phyloP scores from a whole-genome alignment of 2,888 invertebrate genomes.

The Chymomyza procnemis region DNA sequence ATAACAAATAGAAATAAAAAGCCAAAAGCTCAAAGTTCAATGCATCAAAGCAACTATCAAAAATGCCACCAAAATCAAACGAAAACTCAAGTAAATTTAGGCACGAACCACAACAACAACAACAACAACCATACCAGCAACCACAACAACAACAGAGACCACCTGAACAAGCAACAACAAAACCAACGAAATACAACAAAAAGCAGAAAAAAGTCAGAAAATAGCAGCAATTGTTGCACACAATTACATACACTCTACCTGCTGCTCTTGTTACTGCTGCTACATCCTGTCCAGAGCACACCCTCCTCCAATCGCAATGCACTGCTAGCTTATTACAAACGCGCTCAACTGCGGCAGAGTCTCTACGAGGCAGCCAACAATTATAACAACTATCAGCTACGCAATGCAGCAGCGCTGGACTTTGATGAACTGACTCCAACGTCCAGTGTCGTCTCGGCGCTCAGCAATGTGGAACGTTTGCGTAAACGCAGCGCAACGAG shows the following conservation, averaged over 20 bases:
- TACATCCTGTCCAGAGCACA: constrained; percentile 20
- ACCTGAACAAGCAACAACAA: constrained; percentile 59
- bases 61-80: constrained; percentile 72
- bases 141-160: constrained; percentile 55
- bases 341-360: constrained; percentile 58
- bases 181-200: constrained; percentile 62
- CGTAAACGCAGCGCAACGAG: constrained; percentile 60
- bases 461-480: constrained; percentile 46
- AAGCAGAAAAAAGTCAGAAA: constrained; percentile 34
- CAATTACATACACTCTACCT: constrained; percentile 40
- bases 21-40: constrained; percentile 10
- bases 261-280: constrained; percentile 43
- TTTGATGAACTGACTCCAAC: constrained; percentile 65
- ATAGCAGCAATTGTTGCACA: constrained; percentile 27
- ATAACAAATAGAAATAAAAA: constrained; percentile 46
- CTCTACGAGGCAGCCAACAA: constrained; percentile 9
- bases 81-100: constrained; percentile 37
- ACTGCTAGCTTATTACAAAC: constrained; percentile 67
- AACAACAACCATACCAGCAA: constrained; percentile 26
- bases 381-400: constrained; percentile 47
- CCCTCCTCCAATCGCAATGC: constrained; percentile 53
- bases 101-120: constrained; percentile 23
- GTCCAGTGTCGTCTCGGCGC: constrained; percentile 54
- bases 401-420: constrained; percentile 45
- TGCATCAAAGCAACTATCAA: constrained; percentile 59